Evolutionary conservation across 2,888 invertebrate genomes (phyloP).

Genomic region (Callosobruchus maculatus): DNA sequence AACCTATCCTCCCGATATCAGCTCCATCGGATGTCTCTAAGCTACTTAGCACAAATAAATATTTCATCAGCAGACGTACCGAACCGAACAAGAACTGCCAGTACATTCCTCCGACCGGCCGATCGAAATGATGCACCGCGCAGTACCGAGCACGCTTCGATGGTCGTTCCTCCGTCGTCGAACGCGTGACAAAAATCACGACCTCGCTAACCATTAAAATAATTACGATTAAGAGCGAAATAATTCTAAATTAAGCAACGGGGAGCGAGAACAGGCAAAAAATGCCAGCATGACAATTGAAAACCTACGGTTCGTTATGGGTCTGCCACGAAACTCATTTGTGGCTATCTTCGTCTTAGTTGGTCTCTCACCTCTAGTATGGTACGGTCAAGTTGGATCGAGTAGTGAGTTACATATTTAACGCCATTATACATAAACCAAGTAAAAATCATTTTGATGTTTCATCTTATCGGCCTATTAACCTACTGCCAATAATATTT

Average conservation of each 20-base stretch:
- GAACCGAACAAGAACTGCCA: too few relatives aligned
- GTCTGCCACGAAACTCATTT: conserved; percentile 11
- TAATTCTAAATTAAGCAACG: conserved; percentile 8
- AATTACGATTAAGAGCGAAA: conserved; percentile 4
- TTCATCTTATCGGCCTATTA: too few relatives aligned
- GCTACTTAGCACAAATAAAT: not conserved
- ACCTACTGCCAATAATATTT: too few relatives aligned
- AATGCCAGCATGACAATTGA: conserved; percentile 13
- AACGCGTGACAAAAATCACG: not conserved
- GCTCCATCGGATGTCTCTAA: not conserved
- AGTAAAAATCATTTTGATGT: too few relatives aligned
- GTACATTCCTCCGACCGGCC: not conserved
- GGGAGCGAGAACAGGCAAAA: conserved; percentile 7
- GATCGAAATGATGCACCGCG: not conserved
- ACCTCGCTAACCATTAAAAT: conserved; percentile 5
- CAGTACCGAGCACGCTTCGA: not conserved
- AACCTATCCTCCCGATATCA: too few relatives aligned
- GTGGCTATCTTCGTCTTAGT: not conserved
- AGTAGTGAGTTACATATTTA: not conserved
- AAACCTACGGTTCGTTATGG: conserved; percentile 17
- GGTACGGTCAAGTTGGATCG: not conserved
- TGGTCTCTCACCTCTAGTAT: not conserved
- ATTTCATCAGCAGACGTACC: not conserved
- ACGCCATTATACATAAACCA: too few relatives aligned
- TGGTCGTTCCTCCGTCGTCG: not conserved